Percentiles rank a stretch among this genome's conserved stretches.
Conservation (phyloP, 1,140 invertebrate genomes). For the Phortica variegata region DNA sequence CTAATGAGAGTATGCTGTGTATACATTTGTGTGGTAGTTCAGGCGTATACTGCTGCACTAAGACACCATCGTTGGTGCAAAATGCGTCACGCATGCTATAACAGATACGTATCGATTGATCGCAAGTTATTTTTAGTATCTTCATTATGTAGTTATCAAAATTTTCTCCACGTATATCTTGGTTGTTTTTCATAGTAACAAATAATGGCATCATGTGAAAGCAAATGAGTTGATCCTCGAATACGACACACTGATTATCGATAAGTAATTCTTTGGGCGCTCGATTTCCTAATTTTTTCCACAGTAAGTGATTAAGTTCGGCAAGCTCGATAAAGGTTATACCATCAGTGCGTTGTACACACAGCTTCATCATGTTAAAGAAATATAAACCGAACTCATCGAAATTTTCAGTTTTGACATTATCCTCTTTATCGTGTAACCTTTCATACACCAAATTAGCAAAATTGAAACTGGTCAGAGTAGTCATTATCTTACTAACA, state of each 20-base stretch:
- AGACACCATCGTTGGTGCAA: slow-evolving; percentile 25
- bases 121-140: slow-evolving; percentile 64
- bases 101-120: slow-evolving; percentile 64
- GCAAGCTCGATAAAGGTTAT: slow-evolving; percentile 49
- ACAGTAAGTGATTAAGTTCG: slow-evolving; percentile 52
- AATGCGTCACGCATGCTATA: slow-evolving; percentile 61
- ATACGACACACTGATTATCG: slow-evolving; percentile 51
- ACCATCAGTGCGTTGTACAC: slow-evolving; percentile 55
- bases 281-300: slow-evolving; percentile 42
- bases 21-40: slow-evolving; percentile 66
- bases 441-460: slow-evolving; percentile 42
- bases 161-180: slow-evolving; percentile 50
- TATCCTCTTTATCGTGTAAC: slow-evolving; percentile 27
- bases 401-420: slow-evolving; percentile 35
- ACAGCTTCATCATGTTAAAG: slow-evolving; percentile 60
- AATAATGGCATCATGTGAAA: slow-evolving; percentile 65
- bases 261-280: slow-evolving; percentile 46
- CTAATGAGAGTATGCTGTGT: slow-evolving; percentile 61
- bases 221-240: slow-evolving; percentile 62
- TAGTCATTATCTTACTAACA: slow-evolving; percentile 32
- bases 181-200: slow-evolving; percentile 57
- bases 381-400: slow-evolving; percentile 49
- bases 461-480: slow-evolving; percentile 36
- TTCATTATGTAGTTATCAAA: slow-evolving; percentile 66
- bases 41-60: slow-evolving; percentile 56